Evolutionary conservation across 2,888 invertebrate genomes (phyloP).

Genomic region (Hipparchia semele): DNA sequence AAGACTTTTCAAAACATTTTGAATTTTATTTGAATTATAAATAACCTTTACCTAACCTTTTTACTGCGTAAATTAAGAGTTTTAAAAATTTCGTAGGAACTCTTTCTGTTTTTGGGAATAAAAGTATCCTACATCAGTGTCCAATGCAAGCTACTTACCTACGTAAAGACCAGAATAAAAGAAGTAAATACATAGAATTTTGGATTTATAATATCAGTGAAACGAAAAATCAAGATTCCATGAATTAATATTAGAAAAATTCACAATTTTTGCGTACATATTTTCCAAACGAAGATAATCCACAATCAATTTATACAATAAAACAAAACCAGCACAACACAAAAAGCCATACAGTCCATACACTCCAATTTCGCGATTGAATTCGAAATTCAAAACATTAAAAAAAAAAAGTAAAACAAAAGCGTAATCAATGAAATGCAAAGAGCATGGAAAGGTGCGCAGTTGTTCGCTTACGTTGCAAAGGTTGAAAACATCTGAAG

Average conservation of each 20-base stretch:
- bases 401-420: constrained; percentile 57
- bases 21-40: too few species aligned
- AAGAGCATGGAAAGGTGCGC: constrained; percentile 56
- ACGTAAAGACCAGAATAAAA: too few species aligned
- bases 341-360: constrained; percentile 37
- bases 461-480: constrained; percentile 71
- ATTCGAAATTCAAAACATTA: constrained; percentile 55
- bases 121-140: too few species aligned
- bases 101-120: too few species aligned
- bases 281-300: not conserved
- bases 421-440: constrained; percentile 63
- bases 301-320: not conserved
- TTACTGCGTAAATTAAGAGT: too few species aligned
- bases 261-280: not conserved
- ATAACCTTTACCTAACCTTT: too few species aligned
- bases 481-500: constrained; percentile 50
- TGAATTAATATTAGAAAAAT: not conserved
- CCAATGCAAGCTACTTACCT: too few species aligned
- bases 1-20: not conserved
- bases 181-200: too few species aligned
- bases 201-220: too few species aligned
- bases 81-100: too few species aligned
- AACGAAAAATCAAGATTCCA: too few species aligned
- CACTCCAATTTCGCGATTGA: constrained; percentile 51
- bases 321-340: constrained; percentile 15